Percentiles rank a stretch among this genome's conserved stretches.
Evolutionary conservation across 1,140 invertebrate genomes (phyloP).

Genomic region (Teleopsis dalmanni): DNA sequence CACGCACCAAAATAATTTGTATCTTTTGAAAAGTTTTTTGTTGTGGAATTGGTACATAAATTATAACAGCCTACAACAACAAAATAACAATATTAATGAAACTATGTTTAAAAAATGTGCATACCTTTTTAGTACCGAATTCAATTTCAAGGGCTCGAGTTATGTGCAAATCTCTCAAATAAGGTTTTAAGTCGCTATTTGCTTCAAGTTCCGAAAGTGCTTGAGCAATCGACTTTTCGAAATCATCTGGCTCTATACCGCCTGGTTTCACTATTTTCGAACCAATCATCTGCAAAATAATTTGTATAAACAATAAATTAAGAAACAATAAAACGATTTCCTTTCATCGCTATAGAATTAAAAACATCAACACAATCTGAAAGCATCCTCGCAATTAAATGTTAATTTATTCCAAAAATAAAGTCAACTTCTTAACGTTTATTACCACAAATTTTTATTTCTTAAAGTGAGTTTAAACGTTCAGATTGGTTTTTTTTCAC

Average conservation of each 20-base stretch:
- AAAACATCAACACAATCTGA: too few relatives aligned
- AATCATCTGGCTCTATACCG: slow-evolving; percentile 81
- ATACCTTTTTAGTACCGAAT: slow-evolving; percentile 84
- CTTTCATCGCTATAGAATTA: too few relatives aligned
- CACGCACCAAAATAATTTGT: slow-evolving; percentile 89
- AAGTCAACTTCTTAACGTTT: too few relatives aligned
- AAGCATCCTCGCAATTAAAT: too few relatives aligned
- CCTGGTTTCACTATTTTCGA: slow-evolving; percentile 88
- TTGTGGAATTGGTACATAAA: slow-evolving; percentile 98
- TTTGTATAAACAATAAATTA: too few relatives aligned
- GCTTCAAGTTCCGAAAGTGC: slow-evolving; percentile 93
- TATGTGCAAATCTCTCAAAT: slow-evolving; percentile 91
- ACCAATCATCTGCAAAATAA: slow-evolving; percentile 65
- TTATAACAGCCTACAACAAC: slow-evolving; percentile 82
- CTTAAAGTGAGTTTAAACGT: too few relatives aligned
- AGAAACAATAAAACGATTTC: too few relatives aligned
- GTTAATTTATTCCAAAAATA: too few relatives aligned
- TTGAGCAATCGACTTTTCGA: slow-evolving; percentile 86
- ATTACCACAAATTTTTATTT: too few relatives aligned
- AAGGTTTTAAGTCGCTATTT: slow-evolving; percentile 93
- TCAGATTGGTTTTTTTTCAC: too few relatives aligned
- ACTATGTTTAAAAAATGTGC: slow-evolving; percentile 11
- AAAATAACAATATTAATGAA: slow-evolving; percentile 7
- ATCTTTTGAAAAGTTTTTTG: slow-evolving; percentile 96
- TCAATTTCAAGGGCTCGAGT: slow-evolving; percentile 95